Evolutionary conservation across 2,888 invertebrate genomes (phyloP).

Genomic region (Cryptocephalus moraei): DNA sequence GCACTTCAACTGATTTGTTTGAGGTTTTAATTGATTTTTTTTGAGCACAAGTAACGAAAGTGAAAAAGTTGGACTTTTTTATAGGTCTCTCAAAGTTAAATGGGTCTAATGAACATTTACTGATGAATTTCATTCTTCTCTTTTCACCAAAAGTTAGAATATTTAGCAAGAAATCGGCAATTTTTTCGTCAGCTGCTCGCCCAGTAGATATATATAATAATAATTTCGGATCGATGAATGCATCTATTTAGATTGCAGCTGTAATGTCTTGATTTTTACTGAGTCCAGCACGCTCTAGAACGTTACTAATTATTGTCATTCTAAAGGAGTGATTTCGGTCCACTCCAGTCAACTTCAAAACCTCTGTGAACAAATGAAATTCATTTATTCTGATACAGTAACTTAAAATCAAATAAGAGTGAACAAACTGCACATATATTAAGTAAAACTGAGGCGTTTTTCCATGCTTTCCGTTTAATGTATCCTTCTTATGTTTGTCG

Average conservation of each 20-base stretch:
- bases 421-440: too few species aligned
- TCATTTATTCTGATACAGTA: too few species aligned
- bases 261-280: slow-evolving; percentile 1
- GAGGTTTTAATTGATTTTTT: slow-evolving; percentile 3
- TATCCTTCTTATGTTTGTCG: too few species aligned
- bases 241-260: background rate
- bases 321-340: slow-evolving; percentile 2
- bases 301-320: background rate
- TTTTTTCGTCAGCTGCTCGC: slow-evolving; percentile 4
- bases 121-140: too few species aligned
- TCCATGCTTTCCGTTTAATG: too few species aligned
- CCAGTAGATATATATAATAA: slow-evolving; percentile 14
- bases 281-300: background rate
- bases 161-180: too few species aligned
- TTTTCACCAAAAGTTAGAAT: too few species aligned
- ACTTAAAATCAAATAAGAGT: too few species aligned
- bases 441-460: too few species aligned
- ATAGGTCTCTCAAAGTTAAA: slow-evolving; percentile 2
- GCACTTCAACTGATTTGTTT: slow-evolving; percentile 2
- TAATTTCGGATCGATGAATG: slow-evolving; percentile 2
- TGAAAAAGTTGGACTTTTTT: background rate
- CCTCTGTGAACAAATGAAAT: too few species aligned
- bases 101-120: slow-evolving; percentile 1
- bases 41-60: slow-evolving; percentile 1
- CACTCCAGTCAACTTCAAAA: too few species aligned